Percentiles rank a stretch among this genome's conserved stretches.
phyloP scores from a whole-genome alignment of 2,113 vertebrate genomes.

The Caretta caretta region DNA sequence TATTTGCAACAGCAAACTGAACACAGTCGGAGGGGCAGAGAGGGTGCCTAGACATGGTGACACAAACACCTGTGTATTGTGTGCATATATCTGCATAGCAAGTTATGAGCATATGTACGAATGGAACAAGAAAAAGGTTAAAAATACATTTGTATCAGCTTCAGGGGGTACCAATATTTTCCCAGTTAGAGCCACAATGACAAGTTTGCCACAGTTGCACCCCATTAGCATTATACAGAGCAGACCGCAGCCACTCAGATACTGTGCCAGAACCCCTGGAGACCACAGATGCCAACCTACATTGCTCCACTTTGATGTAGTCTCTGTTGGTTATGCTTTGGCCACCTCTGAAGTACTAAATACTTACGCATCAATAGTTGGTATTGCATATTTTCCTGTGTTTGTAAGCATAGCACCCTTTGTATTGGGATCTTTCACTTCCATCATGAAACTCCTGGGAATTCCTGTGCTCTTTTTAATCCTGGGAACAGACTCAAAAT shows the following conservation, averaged over 20 bases:
- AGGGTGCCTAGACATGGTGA: background rate
- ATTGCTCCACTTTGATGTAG: rapidly evolving
- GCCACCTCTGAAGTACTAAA: background rate
- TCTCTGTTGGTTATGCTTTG: background rate
- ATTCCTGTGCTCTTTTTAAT: constrained; percentile 98
- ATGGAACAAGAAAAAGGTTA: background rate
- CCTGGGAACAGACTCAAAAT: constrained; percentile 87
- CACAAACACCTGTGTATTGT: background rate
- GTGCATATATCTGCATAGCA: background rate
- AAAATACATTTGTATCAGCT: background rate
- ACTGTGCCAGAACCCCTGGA: constrained; percentile 7
- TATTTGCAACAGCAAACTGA: background rate
- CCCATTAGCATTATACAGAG: constrained; percentile 48
- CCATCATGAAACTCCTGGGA: constrained; percentile 97
- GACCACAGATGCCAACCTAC: rapidly evolving
- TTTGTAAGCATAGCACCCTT: constrained; percentile 98
- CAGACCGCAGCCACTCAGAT: constrained; percentile 56
- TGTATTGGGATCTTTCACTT: constrained; percentile 95
- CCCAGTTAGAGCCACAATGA: background rate
- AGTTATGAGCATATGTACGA: background rate
- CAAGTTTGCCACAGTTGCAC: background rate
- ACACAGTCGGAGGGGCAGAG: background rate
- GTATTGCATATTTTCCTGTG: constrained; percentile 94
- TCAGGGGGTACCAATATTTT: background rate
- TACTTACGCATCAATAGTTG: constrained; percentile 96